Evolutionary conservation across 2,113 vertebrate genomes (phyloP), one percentile per base, ranked within the genome.

Genomic region (Xyrauchen texanus): DNA sequence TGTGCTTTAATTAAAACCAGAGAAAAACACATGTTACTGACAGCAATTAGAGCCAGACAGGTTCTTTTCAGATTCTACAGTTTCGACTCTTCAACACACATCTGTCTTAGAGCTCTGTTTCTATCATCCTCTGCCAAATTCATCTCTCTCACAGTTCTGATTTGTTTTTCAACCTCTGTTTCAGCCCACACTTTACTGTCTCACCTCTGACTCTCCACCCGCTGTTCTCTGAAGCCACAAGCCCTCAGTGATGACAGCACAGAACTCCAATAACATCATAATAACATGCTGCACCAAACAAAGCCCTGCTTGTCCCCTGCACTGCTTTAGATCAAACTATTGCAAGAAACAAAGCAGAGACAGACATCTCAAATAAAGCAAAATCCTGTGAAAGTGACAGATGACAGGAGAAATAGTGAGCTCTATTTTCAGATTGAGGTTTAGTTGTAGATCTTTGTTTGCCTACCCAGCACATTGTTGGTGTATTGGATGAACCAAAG

Each of bases 1-100:
- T 9, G 7, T 68, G 51, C 83, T 89, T 84, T 89, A 88, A 90
- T 89, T 80, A 85, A 82, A 86, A 53, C 75, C 85, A 85, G 83
- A 73, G 62, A 83, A 52, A 86, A 71, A 77, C 45, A 68, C 77
- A 77, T 63, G 55, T 16, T 45, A 71, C 45, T 53, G 44, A 42
- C 51, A 45, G 16, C 58, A 51, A 69, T 82, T 62, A 69, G 11
- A 74, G 57, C 12, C 44, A 62, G 77, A 68, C 68, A 49, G 15
- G 47, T 77, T 76, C 42, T 82, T 53, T 79, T 79, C 65, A 55
- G n/a, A 51, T 46, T 42, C 34, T 58, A 12, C 45, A 4, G 47
- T 49, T 16, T 45, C 51, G 57, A 2, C 70, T 65, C 8, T 63
- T n/a, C 64, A 63, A 64, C 16, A 46, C 55, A 11, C 55, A n/a